Conservation (phyloP, 2,888 invertebrate species). For the Tanypteryx hageni region DNA sequence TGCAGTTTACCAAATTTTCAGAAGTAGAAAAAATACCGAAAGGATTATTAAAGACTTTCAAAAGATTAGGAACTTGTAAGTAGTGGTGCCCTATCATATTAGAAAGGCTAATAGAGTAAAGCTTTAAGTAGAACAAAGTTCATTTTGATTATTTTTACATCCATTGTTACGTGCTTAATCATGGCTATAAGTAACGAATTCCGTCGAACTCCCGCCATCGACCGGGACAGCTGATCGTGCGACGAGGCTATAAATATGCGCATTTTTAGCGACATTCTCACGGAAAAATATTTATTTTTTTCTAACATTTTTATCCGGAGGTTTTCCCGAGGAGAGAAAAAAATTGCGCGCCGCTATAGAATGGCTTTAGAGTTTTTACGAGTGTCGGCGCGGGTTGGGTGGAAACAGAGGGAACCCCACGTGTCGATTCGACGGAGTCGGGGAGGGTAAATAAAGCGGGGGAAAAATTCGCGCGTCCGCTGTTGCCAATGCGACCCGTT, state of each 20-base stretch:
- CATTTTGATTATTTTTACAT: too few species aligned
- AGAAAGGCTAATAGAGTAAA: too few species aligned
- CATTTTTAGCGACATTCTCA: background rate
- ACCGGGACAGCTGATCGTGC: background rate
- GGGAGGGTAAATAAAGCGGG: background rate
- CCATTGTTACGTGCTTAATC: too few species aligned
- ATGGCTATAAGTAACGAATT: too few species aligned
- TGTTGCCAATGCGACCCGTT: background rate
- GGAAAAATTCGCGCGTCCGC: background rate
- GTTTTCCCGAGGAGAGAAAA: background rate
- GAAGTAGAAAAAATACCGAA: too few species aligned
- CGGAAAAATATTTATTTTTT: background rate
- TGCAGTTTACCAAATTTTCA: too few species aligned
- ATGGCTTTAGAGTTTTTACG: background rate
- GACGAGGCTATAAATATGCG: slow-evolving; percentile 6
- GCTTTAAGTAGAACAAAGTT: too few species aligned
- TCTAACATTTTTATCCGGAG: background rate
- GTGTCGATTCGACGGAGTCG: slow-evolving; percentile 2
- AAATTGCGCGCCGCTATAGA: background rate
- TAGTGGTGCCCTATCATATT: too few species aligned
- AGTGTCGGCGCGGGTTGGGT: background rate
- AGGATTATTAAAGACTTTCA: too few species aligned
- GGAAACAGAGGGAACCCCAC: background rate
- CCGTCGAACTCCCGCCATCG: background rate
- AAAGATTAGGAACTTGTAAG: too few species aligned